Conservation (phyloP, 2,797 vertebrate species). For the Sparus aurata region DNA sequence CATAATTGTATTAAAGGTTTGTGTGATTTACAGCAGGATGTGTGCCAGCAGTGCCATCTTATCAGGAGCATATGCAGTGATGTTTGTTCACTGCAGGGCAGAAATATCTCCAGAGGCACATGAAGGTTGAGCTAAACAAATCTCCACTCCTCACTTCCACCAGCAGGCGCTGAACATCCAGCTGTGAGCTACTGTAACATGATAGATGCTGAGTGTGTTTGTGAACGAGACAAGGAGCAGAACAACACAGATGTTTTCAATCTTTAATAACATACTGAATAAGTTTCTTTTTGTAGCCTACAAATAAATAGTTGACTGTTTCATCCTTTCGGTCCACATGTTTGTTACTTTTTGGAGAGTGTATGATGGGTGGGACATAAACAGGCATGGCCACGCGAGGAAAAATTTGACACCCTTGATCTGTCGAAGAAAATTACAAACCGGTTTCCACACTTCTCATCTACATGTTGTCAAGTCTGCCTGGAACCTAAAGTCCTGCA, state of each 20-base stretch:
- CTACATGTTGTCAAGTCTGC: conserved; percentile 27
- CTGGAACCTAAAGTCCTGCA: neutral
- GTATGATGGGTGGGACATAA: conserved; percentile 32
- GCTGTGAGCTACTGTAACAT: neutral
- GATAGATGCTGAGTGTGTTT: neutral
- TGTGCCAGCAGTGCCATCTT: neutral
- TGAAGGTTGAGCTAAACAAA: neutral
- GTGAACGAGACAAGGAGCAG: conserved; percentile 13
- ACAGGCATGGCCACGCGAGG: conserved; percentile 8
- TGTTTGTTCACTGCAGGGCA: neutral
- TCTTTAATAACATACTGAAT: conserved; percentile 83
- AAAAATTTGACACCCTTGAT: conserved; percentile 18
- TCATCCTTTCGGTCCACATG: conserved; percentile 46
- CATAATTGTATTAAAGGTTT: neutral
- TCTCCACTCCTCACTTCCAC: neutral
- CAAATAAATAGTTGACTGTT: conserved; percentile 81
- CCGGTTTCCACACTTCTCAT: neutral
- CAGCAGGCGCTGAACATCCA: neutral
- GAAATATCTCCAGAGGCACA: neutral
- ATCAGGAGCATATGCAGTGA: neutral
- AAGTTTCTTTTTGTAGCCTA: conserved; percentile 73
- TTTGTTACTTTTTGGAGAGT: conserved; percentile 51
- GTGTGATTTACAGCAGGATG: neutral
- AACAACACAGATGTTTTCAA: conserved; percentile 44
- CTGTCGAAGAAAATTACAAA: conserved; percentile 2